Conservation (phyloP, 2,888 invertebrate species). For the Pristionchus arcanus region DNA sequence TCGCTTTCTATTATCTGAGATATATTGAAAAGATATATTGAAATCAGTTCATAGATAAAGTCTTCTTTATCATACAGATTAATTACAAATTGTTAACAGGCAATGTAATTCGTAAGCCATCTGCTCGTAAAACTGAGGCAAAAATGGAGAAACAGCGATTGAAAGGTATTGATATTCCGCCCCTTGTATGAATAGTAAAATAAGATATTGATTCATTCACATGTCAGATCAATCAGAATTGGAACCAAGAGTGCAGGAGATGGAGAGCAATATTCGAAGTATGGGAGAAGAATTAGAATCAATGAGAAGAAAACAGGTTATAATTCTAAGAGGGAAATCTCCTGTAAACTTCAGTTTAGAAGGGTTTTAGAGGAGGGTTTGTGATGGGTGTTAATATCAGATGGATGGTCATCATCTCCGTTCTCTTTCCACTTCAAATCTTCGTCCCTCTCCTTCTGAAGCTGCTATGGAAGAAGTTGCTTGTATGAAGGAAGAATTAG, state of each 20-base stretch:
- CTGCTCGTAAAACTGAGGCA: background rate
- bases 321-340: background rate
- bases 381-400: background rate
- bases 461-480: background rate
- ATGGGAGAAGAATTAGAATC: constrained; percentile 50
- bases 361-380: background rate
- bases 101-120: constrained; percentile 52
- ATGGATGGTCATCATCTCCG: background rate
- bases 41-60: too few relatives aligned
- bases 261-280: constrained; percentile 39
- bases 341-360: background rate
- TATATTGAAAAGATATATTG: too few relatives aligned
- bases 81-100: constrained; percentile 18
- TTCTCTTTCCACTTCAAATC: constrained; percentile 29
- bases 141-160: constrained; percentile 34
- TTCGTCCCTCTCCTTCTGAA: constrained; percentile 35
- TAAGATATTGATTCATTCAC: background rate
- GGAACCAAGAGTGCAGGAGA: constrained; percentile 25
- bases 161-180: background rate
- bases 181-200: background rate
- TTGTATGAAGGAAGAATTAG: constrained; percentile 43
- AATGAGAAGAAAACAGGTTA: constrained; percentile 31
- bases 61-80: too few relatives aligned
- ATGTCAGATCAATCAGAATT: constrained; percentile 1
- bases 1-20: too few relatives aligned